These are phyloP conservation scores for Mobula birostris DNA, from an alignment of 2,113 vertebrate species.

Conservation along the genomic window DNA sequence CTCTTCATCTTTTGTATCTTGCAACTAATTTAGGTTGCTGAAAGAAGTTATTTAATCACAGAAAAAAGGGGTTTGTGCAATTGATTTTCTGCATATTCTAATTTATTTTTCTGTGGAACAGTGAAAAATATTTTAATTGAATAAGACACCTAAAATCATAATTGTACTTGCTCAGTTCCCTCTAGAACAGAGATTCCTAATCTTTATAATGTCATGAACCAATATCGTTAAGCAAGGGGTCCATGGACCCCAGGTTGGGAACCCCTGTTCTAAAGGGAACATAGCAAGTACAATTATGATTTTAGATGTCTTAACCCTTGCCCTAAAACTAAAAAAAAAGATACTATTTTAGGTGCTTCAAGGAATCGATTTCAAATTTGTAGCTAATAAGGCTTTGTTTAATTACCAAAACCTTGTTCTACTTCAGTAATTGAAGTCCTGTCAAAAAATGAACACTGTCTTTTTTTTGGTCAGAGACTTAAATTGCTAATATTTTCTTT, in stretches of 20 bases:
- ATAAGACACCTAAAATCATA: neutral
- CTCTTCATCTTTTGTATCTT: no score
- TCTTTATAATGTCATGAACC: no score
- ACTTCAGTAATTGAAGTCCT: neutral
- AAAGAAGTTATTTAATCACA: neutral
- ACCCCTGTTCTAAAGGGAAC: no score
- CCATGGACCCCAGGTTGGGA: no score
- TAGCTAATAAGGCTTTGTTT: neutral
- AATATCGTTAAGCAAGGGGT: no score
- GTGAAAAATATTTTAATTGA: neutral
- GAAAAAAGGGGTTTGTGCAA: no score
- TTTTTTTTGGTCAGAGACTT: neutral
- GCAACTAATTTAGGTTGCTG: neutral
- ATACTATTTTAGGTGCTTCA: neutral
- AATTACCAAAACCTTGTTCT: neutral
- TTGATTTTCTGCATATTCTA: neutral
- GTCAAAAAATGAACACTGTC: neutral
- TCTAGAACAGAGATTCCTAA: no score
- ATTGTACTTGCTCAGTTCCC: neutral
- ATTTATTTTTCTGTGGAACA: neutral
- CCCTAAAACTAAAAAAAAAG: neutral
- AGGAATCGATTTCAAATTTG: neutral
- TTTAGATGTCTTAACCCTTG: no score
- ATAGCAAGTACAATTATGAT: no score
- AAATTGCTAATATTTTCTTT: neutral